Evolutionary conservation across 2,113 vertebrate species (phyloP).

Genomic region (Peromyscus leucopus): DNA sequence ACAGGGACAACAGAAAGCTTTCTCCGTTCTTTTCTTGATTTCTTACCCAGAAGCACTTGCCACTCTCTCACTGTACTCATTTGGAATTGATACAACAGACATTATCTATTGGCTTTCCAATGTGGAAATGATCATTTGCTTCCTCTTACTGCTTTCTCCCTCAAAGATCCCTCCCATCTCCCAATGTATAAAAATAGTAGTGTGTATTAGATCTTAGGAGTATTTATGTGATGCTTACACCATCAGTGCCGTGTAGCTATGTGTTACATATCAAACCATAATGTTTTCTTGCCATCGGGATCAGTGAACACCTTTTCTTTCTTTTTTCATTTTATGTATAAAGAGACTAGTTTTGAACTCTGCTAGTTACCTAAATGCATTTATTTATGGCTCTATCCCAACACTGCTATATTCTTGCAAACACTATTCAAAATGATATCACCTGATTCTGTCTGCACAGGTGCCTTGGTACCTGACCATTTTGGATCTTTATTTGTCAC

Average conservation of each 20-base stretch:
- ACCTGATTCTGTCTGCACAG: background rate
- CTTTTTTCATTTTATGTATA: background rate
- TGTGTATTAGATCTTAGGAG: background rate
- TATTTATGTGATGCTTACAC: slow-evolving; percentile 1
- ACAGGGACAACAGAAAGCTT: background rate
- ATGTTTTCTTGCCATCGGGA: background rate
- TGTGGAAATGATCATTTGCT: background rate
- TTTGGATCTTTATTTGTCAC: background rate
- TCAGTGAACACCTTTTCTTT: background rate
- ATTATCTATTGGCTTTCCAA: background rate
- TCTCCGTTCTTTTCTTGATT: background rate
- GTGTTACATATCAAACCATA: background rate
- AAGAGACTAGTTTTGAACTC: background rate
- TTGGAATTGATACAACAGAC: background rate
- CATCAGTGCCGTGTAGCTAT: background rate
- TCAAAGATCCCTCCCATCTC: background rate
- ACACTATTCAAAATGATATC: background rate
- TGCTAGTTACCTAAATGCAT: background rate
- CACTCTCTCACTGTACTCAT: background rate
- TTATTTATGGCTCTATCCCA: background rate
- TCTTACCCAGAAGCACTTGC: background rate
- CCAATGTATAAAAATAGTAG: background rate
- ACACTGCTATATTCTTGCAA: background rate
- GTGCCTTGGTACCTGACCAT: background rate
- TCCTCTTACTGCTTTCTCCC: background rate